Conservation (phyloP, 2,113 vertebrate species). For the Hippocampus comes region DNA sequence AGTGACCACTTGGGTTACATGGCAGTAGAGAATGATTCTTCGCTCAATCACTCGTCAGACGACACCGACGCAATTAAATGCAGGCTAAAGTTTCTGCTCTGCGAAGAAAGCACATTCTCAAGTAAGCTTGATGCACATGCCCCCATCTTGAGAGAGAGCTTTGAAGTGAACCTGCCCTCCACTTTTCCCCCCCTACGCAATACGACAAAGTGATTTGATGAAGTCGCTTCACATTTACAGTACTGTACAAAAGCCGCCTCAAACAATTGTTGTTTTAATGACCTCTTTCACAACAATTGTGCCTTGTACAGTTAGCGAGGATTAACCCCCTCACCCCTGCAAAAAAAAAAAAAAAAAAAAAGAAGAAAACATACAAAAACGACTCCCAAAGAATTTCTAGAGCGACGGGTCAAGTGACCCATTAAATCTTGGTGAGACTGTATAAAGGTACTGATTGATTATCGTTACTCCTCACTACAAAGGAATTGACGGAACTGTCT, state of each 20-base stretch:
- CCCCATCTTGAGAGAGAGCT: slow-evolving; percentile 10
- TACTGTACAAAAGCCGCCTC: slow-evolving; percentile 36
- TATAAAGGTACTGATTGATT: neutral
- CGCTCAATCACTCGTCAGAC: slow-evolving; percentile 6
- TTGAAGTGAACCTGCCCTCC: slow-evolving; percentile 12
- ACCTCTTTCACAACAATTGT: slow-evolving; percentile 18
- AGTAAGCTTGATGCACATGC: slow-evolving; percentile 57
- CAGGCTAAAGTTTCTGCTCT: slow-evolving; percentile 17
- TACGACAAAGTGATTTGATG: no score
- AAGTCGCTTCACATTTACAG: slow-evolving; percentile 42
- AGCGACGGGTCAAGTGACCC: no score
- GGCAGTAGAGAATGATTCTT: slow-evolving; percentile 10
- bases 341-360: no score
- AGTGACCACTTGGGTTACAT: neutral
- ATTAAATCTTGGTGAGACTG: neutral
- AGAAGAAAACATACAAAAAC: slow-evolving; percentile 2
- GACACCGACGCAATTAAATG: slow-evolving; percentile 5
- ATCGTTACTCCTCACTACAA: no score
- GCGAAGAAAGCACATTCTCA: slow-evolving; percentile 50
- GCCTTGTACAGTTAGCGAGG: neutral
- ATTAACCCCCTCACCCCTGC: neutral
- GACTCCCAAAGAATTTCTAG: neutral
- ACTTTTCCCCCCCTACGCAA: neutral
- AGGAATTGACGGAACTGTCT: no score
- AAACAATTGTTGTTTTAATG: slow-evolving; percentile 22